Base-by-base conservation (phyloP, 2,888 invertebrate species). In the Clistopyga incitator region DNA sequence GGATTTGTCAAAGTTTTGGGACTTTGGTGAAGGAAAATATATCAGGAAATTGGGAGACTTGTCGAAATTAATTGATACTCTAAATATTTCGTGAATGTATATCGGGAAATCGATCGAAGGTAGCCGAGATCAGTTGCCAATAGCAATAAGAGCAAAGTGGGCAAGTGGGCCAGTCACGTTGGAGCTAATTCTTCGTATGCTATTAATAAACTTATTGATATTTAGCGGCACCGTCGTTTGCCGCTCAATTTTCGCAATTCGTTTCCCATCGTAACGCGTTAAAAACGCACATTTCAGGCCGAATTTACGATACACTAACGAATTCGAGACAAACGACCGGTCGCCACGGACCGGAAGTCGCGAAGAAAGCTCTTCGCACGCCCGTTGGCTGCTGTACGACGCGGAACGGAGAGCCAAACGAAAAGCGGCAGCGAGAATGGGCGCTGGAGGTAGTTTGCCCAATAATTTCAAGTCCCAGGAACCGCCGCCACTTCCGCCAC, bases 361-460 rank as follows among this genome's bases (percentile, higher is more conserved):
- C 67, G 42, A 54, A 13, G 68, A 70, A 20, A 61, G 20, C 71
- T 72, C 20, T n/a, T 47, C 67, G 78, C 59, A 20, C 70, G 52
- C 68, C 50, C 65, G 25, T 23, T 15, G 1, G 25, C 25, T 15
- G 56, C 20, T 11, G 25, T 13, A 56, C 25, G 25, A 15, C 6
- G 13, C 56, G 23, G 4, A 61, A 72, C 25, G 18, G 13, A 38
- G 59, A 20, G 45, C 20, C 11, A 59, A 18, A n/a, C 20, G 76
- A 18, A 34, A 18, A 74, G 70, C 74, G 71, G 76, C 25, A 67
- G 84, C 85, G 78, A 78, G 84, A 81, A 92, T 92, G 91, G 91
- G 91, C 13, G 86, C 88, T 34, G 86, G 90, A 6, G 87, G 87
- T 56, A 91, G 91, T 85, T 88, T 89, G 82, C 88, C 84, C 70